Conservation (phyloP, 2,888 invertebrate genomes). For the Panorpa germanica region DNA sequence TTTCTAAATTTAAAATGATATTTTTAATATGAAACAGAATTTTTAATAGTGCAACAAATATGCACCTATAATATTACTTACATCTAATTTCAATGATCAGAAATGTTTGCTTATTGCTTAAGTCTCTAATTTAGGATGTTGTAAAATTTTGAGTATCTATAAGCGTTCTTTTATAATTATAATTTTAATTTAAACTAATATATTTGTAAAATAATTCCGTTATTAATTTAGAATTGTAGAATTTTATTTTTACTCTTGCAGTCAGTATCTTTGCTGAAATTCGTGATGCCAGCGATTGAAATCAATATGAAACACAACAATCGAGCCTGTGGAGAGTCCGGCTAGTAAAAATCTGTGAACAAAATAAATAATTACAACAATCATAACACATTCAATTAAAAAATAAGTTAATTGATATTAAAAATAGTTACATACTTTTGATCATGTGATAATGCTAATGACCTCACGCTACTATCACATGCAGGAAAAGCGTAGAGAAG, state of each 20-base stretch:
- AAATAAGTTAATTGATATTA: slow-evolving; percentile 2
- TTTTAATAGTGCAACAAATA: no score
- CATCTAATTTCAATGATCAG: no score
- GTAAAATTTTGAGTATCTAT: no score
- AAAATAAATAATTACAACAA: no score
- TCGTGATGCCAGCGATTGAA: slow-evolving; percentile 98
- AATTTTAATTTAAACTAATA: not conserved
- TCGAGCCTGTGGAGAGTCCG: slow-evolving; percentile 91
- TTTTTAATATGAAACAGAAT: no score
- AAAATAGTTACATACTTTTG: slow-evolving; percentile 62
- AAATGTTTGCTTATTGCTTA: no score
- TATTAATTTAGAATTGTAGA: slow-evolving; percentile 1
- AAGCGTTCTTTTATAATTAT: no score
- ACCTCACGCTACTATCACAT: slow-evolving; percentile 86
- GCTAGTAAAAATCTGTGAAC: slow-evolving; percentile 82
- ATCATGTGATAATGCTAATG: slow-evolving; percentile 92
- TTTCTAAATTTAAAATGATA: no score
- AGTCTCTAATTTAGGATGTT: no score
- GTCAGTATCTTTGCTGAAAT: slow-evolving; percentile 82
- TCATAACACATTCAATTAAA: slow-evolving; percentile 5
- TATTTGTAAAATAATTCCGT: not conserved
- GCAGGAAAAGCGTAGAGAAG: slow-evolving; percentile 95
- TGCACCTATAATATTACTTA: no score
- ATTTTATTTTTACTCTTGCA: slow-evolving; percentile 5
- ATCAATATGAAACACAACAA: slow-evolving; percentile 98